Base-by-base conservation (phyloP, 2,888 invertebrate species). In the Trachelus iudaicus region DNA sequence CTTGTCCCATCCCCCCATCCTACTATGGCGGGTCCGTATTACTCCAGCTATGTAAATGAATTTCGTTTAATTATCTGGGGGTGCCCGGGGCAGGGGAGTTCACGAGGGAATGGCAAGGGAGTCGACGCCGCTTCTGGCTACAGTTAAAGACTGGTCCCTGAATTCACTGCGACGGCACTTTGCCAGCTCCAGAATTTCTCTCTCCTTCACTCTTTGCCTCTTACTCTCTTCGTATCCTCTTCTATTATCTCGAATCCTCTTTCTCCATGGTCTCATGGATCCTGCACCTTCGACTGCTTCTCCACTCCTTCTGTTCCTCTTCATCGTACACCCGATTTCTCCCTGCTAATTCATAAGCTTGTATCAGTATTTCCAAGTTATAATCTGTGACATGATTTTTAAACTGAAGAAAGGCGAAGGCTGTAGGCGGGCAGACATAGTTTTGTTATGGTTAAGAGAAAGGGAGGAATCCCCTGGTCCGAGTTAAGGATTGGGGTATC, bases 21-120 rank as follows among this genome's bases (percentile, higher is more conserved):
- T 69, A 12, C 33, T 6, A 30, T 1, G 56, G 80, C 77, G 79
- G 81, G 83, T 83, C 85, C 85, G 89, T 89, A 90, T 90, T 90
- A 90, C 90, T 87, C 83, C 83, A 89, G 90, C 90, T 90, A 90
- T 90, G 90, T 90, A 90, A 90, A 90, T 90, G 90, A 90, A 90
- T 90, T 90, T 90, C 90, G 90, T 90, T 90, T 90, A 90, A 90
- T 90, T 90, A 90, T 90, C 89, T 81, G 84, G 73, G 79, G 69
- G 73, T 33, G n/a, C 11, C 13, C 30, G 75, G 73, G 69, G 75
- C n/a, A 83, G 78, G 82, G 79, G 79, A 82, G 33, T 79, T 79
- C 80, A 79, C 80, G 77, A 75, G 79, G 77, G 73, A 37, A 73
- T 31, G 40, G 73, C 35, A 73, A 34, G 71, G 15, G 74, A n/a